Percentiles rank a stretch among this genome's conserved stretches.
phyloP scores from a whole-genome alignment of 1,140 invertebrate genomes.

The Saxidomus purpurata region DNA sequence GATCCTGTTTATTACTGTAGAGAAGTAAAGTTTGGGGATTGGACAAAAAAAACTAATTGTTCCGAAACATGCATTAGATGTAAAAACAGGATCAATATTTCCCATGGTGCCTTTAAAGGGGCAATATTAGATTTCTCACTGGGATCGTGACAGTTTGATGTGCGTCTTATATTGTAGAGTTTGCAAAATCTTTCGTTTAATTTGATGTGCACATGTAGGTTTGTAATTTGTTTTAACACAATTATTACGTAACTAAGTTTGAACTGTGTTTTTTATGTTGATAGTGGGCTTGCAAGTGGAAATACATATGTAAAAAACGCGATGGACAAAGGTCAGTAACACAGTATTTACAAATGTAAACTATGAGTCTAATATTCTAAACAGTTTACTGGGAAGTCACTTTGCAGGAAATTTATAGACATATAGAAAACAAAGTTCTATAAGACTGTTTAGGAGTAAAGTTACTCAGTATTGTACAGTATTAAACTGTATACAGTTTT shows the following conservation, averaged over 20 bases:
- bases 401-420: too few species aligned
- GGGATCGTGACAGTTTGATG: not conserved
- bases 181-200: not conserved
- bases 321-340: too few species aligned
- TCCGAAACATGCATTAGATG: not conserved
- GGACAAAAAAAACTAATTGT: not conserved
- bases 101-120: slow-evolving; percentile 14
- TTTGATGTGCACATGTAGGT: not conserved
- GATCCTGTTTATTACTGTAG: not conserved
- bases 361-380: too few species aligned
- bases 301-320: too few species aligned
- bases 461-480: too few species aligned
- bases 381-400: too few species aligned
- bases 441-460: not conserved
- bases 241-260: too few species aligned
- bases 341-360: too few species aligned
- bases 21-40: not conserved
- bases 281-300: too few species aligned
- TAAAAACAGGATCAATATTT: slow-evolving; percentile 13
- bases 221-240: not conserved
- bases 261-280: too few species aligned
- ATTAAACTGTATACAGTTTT: too few species aligned
- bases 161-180: not conserved
- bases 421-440: too few species aligned
- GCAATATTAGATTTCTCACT: not conserved